These are phyloP conservation scores for Lepidocolaptes lacrymiger DNA, from an alignment of 2,797 vertebrate species.

Conservation along the genomic window DNA sequence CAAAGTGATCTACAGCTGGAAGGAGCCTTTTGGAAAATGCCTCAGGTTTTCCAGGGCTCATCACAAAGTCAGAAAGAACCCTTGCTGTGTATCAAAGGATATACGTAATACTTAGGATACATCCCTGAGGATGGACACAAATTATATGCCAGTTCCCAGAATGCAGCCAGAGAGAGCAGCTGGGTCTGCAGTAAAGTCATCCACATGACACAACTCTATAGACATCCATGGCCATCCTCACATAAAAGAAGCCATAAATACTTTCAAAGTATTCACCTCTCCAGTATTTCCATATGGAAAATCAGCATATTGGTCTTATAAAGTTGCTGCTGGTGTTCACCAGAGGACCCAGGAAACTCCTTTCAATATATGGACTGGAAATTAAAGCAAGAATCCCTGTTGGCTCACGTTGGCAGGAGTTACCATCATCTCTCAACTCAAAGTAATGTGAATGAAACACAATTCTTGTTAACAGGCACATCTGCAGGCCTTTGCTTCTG, in stretches of 20 bases:
- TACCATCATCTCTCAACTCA: not conserved
- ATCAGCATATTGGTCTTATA: not conserved
- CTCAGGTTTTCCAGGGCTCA: not conserved
- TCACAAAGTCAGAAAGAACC: not conserved
- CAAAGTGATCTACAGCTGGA: not conserved
- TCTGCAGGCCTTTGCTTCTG: constrained; percentile 12
- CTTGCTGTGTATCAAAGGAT: not conserved
- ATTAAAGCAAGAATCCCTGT: not conserved
- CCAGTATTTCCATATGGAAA: not conserved
- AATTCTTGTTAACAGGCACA: not conserved
- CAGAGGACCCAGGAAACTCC: not conserved
- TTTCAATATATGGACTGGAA: not conserved
- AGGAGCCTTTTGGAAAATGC: not conserved
- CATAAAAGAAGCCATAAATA: not conserved
- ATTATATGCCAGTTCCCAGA: not conserved
- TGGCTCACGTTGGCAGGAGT: not conserved
- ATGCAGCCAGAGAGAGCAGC: not conserved
- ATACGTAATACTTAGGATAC: accelerated
- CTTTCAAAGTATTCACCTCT: not conserved
- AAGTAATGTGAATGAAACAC: not conserved
- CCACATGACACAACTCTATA: not conserved
- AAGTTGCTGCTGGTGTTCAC: not conserved
- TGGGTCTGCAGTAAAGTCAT: not conserved
- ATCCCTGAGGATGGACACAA: not conserved
- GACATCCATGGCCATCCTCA: accelerated